Evolutionary conservation across 2,888 invertebrate genomes (phyloP).

Genomic region (Acronicta leporina): DNA sequence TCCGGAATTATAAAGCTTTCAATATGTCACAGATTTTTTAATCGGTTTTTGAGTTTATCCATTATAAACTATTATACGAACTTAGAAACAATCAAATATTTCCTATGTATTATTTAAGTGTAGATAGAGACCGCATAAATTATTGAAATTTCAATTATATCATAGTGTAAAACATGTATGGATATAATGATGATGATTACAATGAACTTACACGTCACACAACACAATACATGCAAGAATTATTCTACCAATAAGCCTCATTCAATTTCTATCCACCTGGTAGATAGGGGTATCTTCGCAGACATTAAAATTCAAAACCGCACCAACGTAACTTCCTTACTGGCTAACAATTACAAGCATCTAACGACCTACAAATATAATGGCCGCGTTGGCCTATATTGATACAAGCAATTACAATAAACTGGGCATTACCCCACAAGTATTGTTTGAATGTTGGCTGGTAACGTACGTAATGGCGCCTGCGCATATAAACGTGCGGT

Average conservation of each 20-base stretch:
- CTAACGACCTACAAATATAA: constrained; percentile 42
- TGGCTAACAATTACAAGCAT: constrained; percentile 41
- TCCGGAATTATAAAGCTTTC: no score
- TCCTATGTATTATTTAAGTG: no score
- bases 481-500: constrained; percentile 33
- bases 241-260: not conserved
- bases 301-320: constrained; percentile 41
- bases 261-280: constrained; percentile 13
- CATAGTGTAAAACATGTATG: no score
- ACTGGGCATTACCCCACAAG: constrained; percentile 35
- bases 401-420: constrained; percentile 54
- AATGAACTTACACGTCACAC: no score
- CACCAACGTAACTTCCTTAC: constrained; percentile 35
- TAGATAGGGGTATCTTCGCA: constrained; percentile 24
- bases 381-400: constrained; percentile 46
- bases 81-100: no score
- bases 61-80: no score
- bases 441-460: constrained; percentile 45
- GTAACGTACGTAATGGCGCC: constrained; percentile 35
- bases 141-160: no score
- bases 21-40: no score
- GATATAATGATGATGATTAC: no score
- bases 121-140: no score
- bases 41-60: no score
- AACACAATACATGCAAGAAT: no score